Conservation (phyloP, 2,113 vertebrate genomes). For the Rhabdornis inornatus region DNA sequence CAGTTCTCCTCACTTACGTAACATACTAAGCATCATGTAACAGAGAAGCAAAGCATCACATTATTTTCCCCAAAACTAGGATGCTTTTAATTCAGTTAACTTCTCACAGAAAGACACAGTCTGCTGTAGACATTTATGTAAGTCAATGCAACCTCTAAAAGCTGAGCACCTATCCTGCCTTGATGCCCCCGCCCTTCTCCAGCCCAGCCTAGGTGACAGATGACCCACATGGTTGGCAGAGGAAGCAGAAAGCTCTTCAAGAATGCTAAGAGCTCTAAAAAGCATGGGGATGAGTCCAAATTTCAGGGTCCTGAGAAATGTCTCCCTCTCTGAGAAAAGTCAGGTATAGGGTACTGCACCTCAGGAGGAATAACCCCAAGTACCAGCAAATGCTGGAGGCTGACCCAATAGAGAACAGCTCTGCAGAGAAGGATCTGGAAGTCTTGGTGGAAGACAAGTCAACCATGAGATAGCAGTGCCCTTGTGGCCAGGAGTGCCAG, state of each 20-base stretch:
- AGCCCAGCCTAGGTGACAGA: background rate
- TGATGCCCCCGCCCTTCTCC: background rate
- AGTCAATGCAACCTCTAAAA: background rate
- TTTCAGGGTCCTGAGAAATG: background rate
- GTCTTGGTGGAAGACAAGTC: background rate
- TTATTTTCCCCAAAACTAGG: background rate
- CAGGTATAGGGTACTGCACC: background rate
- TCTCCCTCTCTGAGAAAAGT: background rate
- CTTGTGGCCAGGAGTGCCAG: background rate
- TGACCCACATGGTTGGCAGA: accelerated
- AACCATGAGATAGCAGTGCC: background rate
- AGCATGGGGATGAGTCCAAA: background rate
- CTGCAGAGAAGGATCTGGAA: background rate
- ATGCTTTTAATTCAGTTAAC: background rate
- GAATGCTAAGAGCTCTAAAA: background rate
- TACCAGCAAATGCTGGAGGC: background rate
- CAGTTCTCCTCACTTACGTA: background rate
- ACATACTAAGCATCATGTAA: background rate
- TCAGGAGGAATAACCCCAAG: background rate
- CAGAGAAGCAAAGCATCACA: background rate
- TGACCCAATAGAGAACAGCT: background rate
- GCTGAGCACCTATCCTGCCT: background rate
- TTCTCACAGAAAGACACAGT: background rate
- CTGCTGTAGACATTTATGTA: background rate
- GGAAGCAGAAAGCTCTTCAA: background rate